Evolutionary conservation across 64 coral and sea anemone species (phyloP).

Genomic region (Dendrophyllia cribrosa): DNA sequence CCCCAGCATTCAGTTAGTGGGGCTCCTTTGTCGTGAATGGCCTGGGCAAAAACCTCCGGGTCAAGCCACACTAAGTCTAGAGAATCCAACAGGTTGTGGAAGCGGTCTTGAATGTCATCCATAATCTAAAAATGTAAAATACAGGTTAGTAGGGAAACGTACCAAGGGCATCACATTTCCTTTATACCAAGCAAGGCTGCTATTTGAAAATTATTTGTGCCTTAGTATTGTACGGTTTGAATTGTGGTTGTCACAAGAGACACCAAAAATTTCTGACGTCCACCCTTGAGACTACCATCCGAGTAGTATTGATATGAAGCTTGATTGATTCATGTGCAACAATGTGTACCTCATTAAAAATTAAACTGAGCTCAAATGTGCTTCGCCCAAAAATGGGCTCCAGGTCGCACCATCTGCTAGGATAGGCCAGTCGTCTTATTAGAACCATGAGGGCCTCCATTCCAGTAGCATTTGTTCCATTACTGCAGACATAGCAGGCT

Average conservation of each 20-base stretch:
- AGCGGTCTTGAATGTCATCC: slow-evolving; percentile 34
- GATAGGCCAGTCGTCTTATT: slow-evolving; percentile 12
- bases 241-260: not conserved
- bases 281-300: not conserved
- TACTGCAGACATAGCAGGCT: slow-evolving; percentile 20
- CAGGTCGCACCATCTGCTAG: slow-evolving; percentile 19
- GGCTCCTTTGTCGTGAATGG: slow-evolving; percentile 37
- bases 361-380: slow-evolving; percentile 24
- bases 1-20: slow-evolving; percentile 41
- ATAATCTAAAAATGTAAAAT: slow-evolving; percentile 13
- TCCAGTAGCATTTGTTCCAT: slow-evolving; percentile 24
- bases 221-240: not conserved
- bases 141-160: not conserved
- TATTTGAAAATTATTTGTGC: no score
- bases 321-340: not conserved
- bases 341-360: slow-evolving; percentile 13
- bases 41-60: slow-evolving; percentile 8
- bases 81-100: slow-evolving; percentile 10
- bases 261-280: not conserved
- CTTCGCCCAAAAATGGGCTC: not conserved
- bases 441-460: slow-evolving; percentile 42
- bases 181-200: no score
- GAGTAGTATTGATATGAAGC: not conserved
- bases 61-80: slow-evolving; percentile 48
- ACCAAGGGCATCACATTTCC: no score